A percentile compares a stretch with the other conserved stretches of the same genome.
Evolutionary conservation across 2,888 invertebrate species (phyloP).

Genomic region (Hoplodrina blanda): DNA sequence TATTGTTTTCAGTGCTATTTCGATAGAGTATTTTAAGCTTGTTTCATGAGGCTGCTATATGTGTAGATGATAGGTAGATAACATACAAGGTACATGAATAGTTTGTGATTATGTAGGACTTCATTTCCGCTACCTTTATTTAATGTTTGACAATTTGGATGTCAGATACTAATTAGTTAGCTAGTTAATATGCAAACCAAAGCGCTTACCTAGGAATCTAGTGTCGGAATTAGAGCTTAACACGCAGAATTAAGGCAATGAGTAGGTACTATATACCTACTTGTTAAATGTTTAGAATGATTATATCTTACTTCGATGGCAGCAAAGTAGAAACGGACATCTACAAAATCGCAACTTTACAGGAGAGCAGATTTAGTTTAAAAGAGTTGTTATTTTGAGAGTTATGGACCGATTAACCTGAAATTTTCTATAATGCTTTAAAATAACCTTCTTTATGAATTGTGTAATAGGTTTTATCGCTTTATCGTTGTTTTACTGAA

Average conservation of each 20-base stretch:
- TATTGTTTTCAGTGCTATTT: background rate
- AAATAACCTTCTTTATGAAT: too few species aligned
- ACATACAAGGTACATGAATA: background rate
- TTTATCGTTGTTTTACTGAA: too few species aligned
- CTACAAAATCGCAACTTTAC: too few species aligned
- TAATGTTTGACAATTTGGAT: slow-evolving; percentile 17
- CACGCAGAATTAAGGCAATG: background rate
- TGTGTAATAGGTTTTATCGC: too few species aligned
- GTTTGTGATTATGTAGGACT: slow-evolving; percentile 31
- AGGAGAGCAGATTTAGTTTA: too few species aligned
- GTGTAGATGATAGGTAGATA: background rate
- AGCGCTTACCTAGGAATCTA: slow-evolving; percentile 2
- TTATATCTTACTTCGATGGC: background rate
- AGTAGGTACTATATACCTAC: background rate
- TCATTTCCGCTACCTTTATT: slow-evolving; percentile 23
- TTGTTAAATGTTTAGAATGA: background rate
- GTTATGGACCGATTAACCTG: too few species aligned
- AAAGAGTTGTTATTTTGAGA: too few species aligned
- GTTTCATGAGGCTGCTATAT: background rate
- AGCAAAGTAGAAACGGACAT: too few species aligned
- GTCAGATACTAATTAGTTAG: slow-evolving; percentile 6
- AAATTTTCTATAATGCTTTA: too few species aligned
- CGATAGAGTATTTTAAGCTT: background rate
- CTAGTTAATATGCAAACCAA: slow-evolving; percentile 1
- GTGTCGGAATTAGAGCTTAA: background rate